Evolutionary conservation across 1,140 invertebrate genomes (phyloP).

Genomic region (Tachypleus tridentatus): DNA sequence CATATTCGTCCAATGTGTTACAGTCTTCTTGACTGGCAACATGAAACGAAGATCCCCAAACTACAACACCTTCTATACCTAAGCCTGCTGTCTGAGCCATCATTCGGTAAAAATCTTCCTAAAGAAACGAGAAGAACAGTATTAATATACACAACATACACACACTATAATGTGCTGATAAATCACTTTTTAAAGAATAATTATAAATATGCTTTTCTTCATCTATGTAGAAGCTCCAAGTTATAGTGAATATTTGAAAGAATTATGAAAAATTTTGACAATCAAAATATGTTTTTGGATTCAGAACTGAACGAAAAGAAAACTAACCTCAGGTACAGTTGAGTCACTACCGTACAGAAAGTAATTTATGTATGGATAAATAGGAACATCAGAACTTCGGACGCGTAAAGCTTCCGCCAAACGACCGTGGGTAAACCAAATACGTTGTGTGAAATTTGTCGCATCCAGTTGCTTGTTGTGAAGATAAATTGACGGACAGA

Average conservation of each 20-base stretch:
- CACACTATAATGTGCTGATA: neutral
- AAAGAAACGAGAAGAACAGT: neutral
- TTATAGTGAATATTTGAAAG: no score
- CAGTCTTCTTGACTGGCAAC: neutral
- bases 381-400: no score
- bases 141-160: neutral
- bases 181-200: neutral
- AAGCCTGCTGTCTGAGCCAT: slow-evolving; percentile 2
- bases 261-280: neutral
- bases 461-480: neutral
- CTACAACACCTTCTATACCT: slow-evolving; percentile 5
- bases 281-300: neutral
- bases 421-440: slow-evolving; percentile 5
- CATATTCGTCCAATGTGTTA: neutral
- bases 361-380: no score
- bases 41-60: slow-evolving; percentile 11
- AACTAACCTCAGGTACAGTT: neutral
- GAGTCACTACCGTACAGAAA: neutral
- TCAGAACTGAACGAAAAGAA: slow-evolving; percentile 4
- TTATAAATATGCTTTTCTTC: no score
- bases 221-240: no score
- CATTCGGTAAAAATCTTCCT: slow-evolving; percentile 7
- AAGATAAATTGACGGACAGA: slow-evolving; percentile 9
- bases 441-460: slow-evolving; percentile 5
- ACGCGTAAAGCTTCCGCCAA: slow-evolving; percentile 4